Base-by-base conservation (phyloP, 2,888 invertebrate species). In the Lepidonotus clava region DNA sequence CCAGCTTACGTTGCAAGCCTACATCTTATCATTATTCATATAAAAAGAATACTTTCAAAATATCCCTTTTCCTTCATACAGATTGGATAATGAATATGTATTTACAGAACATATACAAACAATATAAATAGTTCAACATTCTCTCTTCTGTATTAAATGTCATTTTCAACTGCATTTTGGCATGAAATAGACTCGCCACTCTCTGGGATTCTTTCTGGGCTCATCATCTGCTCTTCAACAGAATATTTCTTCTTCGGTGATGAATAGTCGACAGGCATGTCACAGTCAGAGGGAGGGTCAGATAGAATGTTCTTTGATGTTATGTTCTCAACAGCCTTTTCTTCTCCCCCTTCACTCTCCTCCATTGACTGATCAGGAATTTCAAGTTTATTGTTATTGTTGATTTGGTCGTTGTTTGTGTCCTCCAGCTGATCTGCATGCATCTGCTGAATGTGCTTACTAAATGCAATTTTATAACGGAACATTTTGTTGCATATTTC, bases 401-500 rank as follows among this genome's bases (percentile, higher is more conserved):
- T 80, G 0, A 80, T 11, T 24, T 46, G 51, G 46, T 80, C 80
- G 28, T 28, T 41, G 80, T 80, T 18, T 4, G n/a, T 18, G 76
- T 41, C 41, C n/a, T 38, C 18, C 11, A 11, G 21, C 51, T 80
- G 46, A 34, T 51, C 80, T 28, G 80, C 24, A 80, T 80, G 80
- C 51, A 51, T 32, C 51, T 80, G 80, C 80, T 46, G 41, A 4
- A 80, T 80, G 24, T 80, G 80, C 51, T 80, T 80, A 28, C 41
- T 80, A 46, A 80, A 80, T 11, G 80, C 80, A 21, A 80, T 80
- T 46, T 80, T 80, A 24, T 80, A 80, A 34, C 80, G 80, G 80
- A 80, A 80, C 80, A 80, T 80, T 46, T 80, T 80, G 46, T 46
- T 80, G 46, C 80, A 80, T 8, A 80, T 41, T 34, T 80, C 80